Evolutionary conservation across 2,113 vertebrate species (phyloP).

Genomic region (Clupea harengus): DNA sequence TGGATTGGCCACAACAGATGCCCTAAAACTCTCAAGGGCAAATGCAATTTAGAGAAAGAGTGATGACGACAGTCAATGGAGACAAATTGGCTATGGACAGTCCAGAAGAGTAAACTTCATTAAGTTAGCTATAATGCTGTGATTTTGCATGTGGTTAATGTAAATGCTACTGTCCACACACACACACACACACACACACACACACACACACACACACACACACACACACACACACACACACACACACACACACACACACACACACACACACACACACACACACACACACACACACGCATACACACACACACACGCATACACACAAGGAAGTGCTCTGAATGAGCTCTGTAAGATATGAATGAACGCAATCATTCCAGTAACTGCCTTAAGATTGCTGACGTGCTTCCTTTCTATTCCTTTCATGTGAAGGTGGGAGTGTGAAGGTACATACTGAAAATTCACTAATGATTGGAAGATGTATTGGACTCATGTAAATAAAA

Average conservation of each 20-base stretch:
- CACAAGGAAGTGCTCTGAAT: background rate
- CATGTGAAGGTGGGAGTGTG: background rate
- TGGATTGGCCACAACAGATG: constrained; percentile 15
- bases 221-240: too few relatives aligned
- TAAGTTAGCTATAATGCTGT: constrained; percentile 27
- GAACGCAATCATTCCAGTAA: background rate
- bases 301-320: too few relatives aligned
- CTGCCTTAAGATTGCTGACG: background rate
- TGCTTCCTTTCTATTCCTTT: background rate
- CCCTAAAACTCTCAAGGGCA: constrained; percentile 18
- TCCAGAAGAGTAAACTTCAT: constrained; percentile 33
- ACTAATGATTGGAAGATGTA: background rate
- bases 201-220: too few relatives aligned
- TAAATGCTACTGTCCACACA: constrained; percentile 14
- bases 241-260: too few relatives aligned
- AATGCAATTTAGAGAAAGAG: constrained; percentile 32
- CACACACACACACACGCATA: background rate
- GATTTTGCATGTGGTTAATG: constrained; percentile 34
- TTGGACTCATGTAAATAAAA: too few relatives aligned
- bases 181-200: background rate
- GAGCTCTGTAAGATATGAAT: background rate
- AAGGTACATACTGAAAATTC: background rate
- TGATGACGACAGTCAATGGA: background rate
- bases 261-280: background rate
- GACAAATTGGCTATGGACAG: background rate